Evolutionary conservation across 2,113 vertebrate species (phyloP).

Genomic region (Tichodroma muraria): DNA sequence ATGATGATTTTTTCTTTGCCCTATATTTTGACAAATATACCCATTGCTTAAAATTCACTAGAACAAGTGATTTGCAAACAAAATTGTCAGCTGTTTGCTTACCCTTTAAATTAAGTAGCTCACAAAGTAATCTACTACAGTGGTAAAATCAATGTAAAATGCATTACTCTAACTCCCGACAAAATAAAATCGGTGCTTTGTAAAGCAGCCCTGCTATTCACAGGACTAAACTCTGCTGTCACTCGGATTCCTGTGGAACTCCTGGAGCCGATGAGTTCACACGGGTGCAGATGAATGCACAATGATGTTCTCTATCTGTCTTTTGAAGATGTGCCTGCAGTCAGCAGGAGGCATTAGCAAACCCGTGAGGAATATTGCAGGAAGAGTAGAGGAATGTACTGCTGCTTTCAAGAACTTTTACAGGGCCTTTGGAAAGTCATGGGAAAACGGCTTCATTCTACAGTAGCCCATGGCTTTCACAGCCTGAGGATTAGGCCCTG

Average conservation of each 20-base stretch:
- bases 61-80: constrained; percentile 35
- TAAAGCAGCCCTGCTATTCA: neutral
- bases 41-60: neutral
- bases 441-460: neutral
- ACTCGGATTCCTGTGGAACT: neutral
- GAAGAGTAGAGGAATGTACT: neutral
- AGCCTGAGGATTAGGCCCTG: neutral
- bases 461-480: neutral
- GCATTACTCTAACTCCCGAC: constrained; percentile 32
- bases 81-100: constrained; percentile 45
- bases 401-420: neutral
- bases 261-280: neutral
- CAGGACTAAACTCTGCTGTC: neutral
- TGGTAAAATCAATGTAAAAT: constrained; percentile 60
- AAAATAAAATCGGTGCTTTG: neutral
- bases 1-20: neutral
- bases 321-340: neutral
- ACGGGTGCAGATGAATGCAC: neutral
- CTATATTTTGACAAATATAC: neutral
- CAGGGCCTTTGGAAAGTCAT: neutral
- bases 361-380: neutral
- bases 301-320: neutral
- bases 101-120: constrained; percentile 52
- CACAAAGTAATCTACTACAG: constrained; percentile 41
- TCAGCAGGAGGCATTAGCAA: neutral